These are phyloP conservation scores for Pipistrellus pygmaeus DNA, from an alignment of 2,797 vertebrate species.

Conservation along the genomic window DNA sequence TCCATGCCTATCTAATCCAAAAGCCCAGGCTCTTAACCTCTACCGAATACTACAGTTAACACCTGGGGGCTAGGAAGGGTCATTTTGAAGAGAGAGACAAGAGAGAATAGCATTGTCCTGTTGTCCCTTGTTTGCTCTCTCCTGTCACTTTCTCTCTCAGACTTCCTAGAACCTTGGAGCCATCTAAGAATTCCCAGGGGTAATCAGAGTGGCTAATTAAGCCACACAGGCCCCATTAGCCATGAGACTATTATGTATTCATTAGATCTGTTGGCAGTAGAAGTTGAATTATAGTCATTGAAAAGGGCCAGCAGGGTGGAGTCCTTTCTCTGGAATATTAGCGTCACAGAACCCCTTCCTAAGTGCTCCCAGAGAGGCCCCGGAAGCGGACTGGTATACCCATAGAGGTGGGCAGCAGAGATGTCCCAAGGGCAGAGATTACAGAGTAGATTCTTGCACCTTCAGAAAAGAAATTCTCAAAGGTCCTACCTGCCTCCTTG, in stretches of 20 bases:
- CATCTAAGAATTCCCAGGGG: slow-evolving; percentile 39
- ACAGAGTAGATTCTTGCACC: neutral
- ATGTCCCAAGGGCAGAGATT: slow-evolving; percentile 3
- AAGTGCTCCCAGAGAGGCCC: neutral
- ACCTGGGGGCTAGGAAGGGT: neutral
- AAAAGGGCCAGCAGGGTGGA: slow-evolving; percentile 43
- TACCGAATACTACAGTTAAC: slow-evolving; percentile 12
- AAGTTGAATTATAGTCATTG: slow-evolving; percentile 46
- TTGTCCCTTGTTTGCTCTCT: neutral
- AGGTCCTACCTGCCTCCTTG: neutral
- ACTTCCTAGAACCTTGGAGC: slow-evolving; percentile 58
- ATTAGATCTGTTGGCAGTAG: slow-evolving; percentile 58
- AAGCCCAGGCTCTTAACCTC: slow-evolving; percentile 49
- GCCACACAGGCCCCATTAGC: slow-evolving; percentile 31
- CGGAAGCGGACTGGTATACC: neutral
- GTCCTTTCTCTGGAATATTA: slow-evolving; percentile 35
- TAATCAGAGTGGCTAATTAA: slow-evolving; percentile 70
- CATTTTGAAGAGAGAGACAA: slow-evolving; percentile 12
- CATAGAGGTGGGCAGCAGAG: neutral
- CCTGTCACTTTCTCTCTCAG: slow-evolving; percentile 18
- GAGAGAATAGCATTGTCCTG: neutral
- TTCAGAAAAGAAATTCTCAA: slow-evolving; percentile 58
- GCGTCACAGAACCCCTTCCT: slow-evolving; percentile 4
- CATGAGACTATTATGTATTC: slow-evolving; percentile 57
- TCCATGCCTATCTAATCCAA: slow-evolving; percentile 29